Percentiles rank a stretch among this genome's conserved stretches.
Evolutionary conservation across 2,797 vertebrate species (phyloP).

Genomic region (Dermochelys coriacea): DNA sequence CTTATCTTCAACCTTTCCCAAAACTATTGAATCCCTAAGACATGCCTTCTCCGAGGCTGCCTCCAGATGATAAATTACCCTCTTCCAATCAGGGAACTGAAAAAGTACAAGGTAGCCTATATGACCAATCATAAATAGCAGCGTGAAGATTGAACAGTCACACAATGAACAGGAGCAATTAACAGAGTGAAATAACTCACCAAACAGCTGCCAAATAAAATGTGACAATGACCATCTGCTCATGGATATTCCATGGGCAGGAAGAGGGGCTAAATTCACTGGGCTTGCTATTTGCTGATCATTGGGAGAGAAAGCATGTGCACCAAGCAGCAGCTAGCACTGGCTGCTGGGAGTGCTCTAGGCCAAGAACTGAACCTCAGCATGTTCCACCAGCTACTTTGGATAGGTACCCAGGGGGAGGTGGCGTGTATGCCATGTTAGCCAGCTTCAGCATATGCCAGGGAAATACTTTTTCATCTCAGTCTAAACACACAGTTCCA

Average conservation of each 20-base stretch:
- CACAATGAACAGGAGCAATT: neutral
- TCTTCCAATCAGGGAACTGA: neutral
- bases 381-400: neutral
- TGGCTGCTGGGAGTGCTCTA: neutral
- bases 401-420: neutral
- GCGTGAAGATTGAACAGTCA: neutral
- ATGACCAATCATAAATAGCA: neutral
- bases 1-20: neutral
- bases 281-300: neutral
- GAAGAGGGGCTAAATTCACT: neutral
- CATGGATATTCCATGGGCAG: neutral
- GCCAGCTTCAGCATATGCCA: neutral
- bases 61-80: neutral
- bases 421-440: neutral
- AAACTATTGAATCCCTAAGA: neutral
- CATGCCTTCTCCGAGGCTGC: neutral
- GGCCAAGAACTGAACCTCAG: neutral
- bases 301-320: neutral
- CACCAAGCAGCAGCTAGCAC: neutral
- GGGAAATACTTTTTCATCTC: neutral
- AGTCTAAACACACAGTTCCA: neutral
- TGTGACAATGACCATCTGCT: neutral
- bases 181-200: neutral
- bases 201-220: neutral
- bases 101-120: neutral